Conservation (phyloP, 1,140 invertebrate genomes). For the Sycobia sp. region DNA sequence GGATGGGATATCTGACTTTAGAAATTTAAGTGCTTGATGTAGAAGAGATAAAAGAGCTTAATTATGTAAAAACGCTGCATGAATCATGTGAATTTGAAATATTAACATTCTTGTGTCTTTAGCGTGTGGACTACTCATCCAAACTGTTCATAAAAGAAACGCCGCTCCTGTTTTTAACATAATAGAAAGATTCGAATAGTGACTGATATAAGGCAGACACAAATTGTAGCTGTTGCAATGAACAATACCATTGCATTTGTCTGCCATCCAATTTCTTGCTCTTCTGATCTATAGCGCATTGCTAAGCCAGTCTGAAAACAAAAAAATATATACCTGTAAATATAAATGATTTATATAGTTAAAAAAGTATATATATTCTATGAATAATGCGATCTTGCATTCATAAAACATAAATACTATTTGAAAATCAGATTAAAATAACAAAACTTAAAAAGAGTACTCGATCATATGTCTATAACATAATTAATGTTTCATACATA, state of each 20-base stretch:
- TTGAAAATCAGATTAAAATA: not conserved
- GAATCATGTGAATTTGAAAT: no score
- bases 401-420: not conserved
- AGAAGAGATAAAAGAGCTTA: no score
- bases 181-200: constrained; percentile 37
- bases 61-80: no score
- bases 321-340: no score
- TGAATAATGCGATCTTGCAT: not conserved
- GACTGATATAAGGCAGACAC: constrained; percentile 36
- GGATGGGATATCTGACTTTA: no score
- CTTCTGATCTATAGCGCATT: constrained; percentile 41
- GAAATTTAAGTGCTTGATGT: no score
- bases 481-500: not conserved
- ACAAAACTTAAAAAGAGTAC: not conserved
- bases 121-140: no score
- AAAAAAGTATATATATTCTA: no score
- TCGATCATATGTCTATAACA: not conserved
- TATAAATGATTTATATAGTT: not conserved
- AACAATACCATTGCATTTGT: constrained; percentile 30
- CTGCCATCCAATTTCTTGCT: constrained; percentile 39
- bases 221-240: constrained; percentile 31
- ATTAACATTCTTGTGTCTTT: no score
- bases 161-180: constrained; percentile 31
- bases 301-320: constrained; percentile 41
- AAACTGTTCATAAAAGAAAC: no score